Percentiles rank a stretch among this genome's conserved stretches.
Evolutionary conservation across 2,113 vertebrate species (phyloP).

Genomic region (Speoplatyrhinus poulsoni): DNA sequence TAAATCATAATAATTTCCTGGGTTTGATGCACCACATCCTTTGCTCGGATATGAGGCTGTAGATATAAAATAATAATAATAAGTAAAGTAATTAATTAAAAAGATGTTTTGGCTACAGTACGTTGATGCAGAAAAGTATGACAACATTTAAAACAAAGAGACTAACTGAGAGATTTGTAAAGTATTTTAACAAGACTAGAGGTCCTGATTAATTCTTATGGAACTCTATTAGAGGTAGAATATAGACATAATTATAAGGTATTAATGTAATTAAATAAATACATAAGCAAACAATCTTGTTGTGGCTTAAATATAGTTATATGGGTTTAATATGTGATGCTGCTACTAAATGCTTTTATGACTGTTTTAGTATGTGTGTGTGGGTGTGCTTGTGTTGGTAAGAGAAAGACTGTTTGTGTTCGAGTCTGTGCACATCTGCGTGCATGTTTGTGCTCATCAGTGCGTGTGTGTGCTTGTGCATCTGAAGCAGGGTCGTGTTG

Average conservation of each 20-base stretch:
- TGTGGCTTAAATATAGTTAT: too few species aligned
- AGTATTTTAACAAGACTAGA: neutral
- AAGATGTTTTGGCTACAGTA: too few species aligned
- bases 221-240: constrained; percentile 36
- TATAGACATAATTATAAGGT: neutral
- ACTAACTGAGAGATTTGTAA: neutral
- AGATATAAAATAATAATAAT: too few species aligned
- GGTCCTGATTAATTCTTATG: constrained; percentile 7
- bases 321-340: constrained; percentile 51
- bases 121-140: neutral
- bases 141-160: neutral
- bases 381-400: constrained; percentile 11
- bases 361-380: constrained; percentile 28
- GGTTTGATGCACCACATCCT: neutral
- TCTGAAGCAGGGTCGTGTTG: constrained; percentile 59
- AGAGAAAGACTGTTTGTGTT: constrained; percentile 23
- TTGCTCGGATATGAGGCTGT: neutral
- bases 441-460: constrained; percentile 44
- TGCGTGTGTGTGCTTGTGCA: constrained; percentile 19
- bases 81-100: too few species aligned
- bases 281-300: too few species aligned
- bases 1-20: neutral
- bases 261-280: too few species aligned
- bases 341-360: constrained; percentile 44
- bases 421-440: constrained; percentile 20